A percentile compares a stretch with the other conserved stretches of the same genome.
These are phyloP conservation scores for Sericinus montela DNA, from an alignment of 2,888 invertebrate genomes.

Conservation along the genomic window DNA sequence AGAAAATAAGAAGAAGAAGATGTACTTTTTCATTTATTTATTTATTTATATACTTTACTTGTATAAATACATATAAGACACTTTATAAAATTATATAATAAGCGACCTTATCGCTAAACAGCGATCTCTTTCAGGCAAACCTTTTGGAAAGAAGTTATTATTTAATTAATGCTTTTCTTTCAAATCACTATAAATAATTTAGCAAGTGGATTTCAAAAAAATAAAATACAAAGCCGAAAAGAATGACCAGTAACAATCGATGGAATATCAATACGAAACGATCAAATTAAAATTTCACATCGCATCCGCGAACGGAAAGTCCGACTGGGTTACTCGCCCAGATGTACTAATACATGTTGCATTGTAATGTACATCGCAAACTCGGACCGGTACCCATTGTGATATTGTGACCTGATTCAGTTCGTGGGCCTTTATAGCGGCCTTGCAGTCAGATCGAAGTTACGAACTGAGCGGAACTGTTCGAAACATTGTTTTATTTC, in stretches of 20 bases:
- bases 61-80: too few species aligned
- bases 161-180: too few species aligned
- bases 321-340: constrained; percentile 21
- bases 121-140: too few species aligned
- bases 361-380: constrained; percentile 34
- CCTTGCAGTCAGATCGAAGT: constrained; percentile 4
- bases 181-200: too few species aligned
- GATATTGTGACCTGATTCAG: constrained; percentile 46
- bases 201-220: too few species aligned
- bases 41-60: too few species aligned
- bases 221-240: too few species aligned
- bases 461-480: constrained; percentile 2
- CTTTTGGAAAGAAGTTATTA: too few species aligned
- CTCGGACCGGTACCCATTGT: constrained; percentile 39
- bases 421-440: constrained; percentile 30
- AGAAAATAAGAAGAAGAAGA: too few species aligned
- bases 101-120: too few species aligned
- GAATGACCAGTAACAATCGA: not conserved
- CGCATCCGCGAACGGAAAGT: constrained; percentile 17
- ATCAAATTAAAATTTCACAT: constrained; percentile 29
- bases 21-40: too few species aligned
- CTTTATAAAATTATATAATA: too few species aligned
- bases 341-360: constrained; percentile 40
- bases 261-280: not conserved
- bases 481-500: constrained; percentile 1